These are phyloP conservation scores for Yponomeuta sedellus DNA, from an alignment of 2,888 invertebrate genomes.

Conservation along the genomic window DNA sequence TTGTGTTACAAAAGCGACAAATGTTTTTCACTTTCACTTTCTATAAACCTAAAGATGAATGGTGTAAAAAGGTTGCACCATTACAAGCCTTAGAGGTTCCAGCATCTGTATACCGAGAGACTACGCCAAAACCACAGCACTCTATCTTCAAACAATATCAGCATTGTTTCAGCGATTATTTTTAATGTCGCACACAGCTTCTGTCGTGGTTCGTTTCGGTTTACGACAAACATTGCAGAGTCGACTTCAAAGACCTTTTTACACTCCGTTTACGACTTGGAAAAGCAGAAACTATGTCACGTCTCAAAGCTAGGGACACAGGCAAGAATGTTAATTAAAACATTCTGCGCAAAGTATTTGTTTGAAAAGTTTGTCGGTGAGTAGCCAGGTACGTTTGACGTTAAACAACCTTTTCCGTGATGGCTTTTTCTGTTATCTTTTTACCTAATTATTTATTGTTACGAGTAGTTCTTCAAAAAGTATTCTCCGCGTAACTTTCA, in stretches of 20 bases:
- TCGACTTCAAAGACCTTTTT: constrained; percentile 20
- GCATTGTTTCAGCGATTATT: not conserved
- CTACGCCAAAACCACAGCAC: not conserved
- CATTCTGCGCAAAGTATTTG: constrained; percentile 4
- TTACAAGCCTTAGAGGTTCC: not conserved
- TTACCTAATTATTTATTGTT: too few species aligned
- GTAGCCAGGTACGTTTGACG: too few species aligned
- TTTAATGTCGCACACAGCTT: not conserved
- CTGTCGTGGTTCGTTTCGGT: constrained; percentile 9
- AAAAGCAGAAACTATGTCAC: constrained; percentile 27
- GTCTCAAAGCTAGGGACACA: constrained; percentile 21
- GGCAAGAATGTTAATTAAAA: constrained; percentile 30
- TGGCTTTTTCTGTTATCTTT: too few species aligned
- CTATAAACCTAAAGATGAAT: too few species aligned
- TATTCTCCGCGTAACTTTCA: too few species aligned
- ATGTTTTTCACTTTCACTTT: too few species aligned
- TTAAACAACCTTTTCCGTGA: too few species aligned
- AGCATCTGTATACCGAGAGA: too few species aligned
- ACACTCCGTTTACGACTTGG: constrained; percentile 22
- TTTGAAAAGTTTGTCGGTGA: not conserved
- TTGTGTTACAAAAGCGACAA: too few species aligned
- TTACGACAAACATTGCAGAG: constrained; percentile 8
- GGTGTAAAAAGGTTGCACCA: too few species aligned
- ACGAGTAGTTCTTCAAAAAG: too few species aligned
- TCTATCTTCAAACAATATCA: not conserved